These are phyloP conservation scores for Myiozetetes cayanensis DNA, from an alignment of 2,113 vertebrate genomes.

Conservation along the genomic window DNA sequence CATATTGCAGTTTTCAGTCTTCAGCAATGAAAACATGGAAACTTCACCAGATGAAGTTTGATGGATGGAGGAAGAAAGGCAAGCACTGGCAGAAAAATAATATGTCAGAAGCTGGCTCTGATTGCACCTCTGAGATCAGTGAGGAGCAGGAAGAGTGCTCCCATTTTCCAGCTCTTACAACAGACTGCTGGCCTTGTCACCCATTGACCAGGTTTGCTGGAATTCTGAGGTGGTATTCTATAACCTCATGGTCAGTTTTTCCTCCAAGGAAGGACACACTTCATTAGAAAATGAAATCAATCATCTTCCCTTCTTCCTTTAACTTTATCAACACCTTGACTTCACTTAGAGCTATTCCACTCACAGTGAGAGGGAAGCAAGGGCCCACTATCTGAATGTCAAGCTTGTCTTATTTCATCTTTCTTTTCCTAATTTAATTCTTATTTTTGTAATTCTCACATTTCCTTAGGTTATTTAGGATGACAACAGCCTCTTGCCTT, in stretches of 20 bases:
- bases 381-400: rapidly evolving
- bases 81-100: not conserved
- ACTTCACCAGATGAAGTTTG: not conserved
- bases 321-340: not conserved
- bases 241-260: not conserved
- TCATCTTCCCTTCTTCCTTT: not conserved
- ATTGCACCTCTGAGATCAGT: not conserved
- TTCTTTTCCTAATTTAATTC: not conserved
- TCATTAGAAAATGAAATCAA: not conserved
- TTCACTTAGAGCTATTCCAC: not conserved
- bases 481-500: not conserved
- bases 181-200: not conserved
- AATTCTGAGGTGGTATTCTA: not conserved
- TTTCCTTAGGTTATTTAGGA: not conserved
- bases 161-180: not conserved
- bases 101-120: not conserved
- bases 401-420: not conserved
- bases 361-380: not conserved
- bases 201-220: not conserved
- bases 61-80: not conserved
- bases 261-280: not conserved
- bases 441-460: not conserved
- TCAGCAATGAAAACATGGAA: not conserved
- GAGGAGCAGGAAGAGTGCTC: not conserved
- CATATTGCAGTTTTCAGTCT: not conserved